Evolutionary conservation across 23 tunicate species (phyloP).

Genomic region (Diplosoma virens): DNA sequence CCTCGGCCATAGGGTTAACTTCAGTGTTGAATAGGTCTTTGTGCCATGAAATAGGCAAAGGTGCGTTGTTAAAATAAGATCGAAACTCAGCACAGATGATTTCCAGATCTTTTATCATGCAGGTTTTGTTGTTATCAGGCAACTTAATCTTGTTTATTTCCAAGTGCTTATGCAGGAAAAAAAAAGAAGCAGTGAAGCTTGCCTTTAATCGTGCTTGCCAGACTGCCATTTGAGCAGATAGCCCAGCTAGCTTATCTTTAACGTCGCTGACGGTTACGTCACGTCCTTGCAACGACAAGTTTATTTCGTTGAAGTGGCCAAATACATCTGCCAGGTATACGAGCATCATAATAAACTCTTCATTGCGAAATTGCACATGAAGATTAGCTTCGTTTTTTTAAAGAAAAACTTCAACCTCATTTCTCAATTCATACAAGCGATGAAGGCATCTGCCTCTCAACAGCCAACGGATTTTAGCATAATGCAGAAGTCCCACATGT

Average conservation of each 20-base stretch:
- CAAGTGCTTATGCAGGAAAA: too few relatives aligned
- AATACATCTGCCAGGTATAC: constrained; percentile 27
- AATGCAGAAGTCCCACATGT: constrained; percentile 15
- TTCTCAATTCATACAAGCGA: constrained; percentile 25
- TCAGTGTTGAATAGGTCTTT: constrained; percentile 12
- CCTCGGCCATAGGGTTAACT: constrained; percentile 8
- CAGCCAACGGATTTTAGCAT: constrained; percentile 31
- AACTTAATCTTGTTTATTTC: not conserved
- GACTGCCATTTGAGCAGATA: constrained; percentile 31
- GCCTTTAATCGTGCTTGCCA: constrained; percentile 22
- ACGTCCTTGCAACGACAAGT: constrained; percentile 32
- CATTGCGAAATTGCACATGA: not conserved
- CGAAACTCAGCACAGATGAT: constrained; percentile 1
- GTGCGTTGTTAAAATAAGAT: constrained; percentile 4
- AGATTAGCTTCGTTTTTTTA: constrained; percentile 15
- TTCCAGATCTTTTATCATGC: constrained; percentile 8
- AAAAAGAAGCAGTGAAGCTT: not conserved
- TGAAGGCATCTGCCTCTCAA: constrained; percentile 7
- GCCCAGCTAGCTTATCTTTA: constrained; percentile 31
- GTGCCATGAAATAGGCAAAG: constrained; percentile 12
- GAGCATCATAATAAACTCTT: constrained; percentile 10
- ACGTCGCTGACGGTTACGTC: constrained; percentile 36
- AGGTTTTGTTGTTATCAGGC: not conserved
- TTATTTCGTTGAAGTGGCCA: constrained; percentile 26
- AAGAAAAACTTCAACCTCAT: constrained; percentile 28